phyloP scores from a whole-genome alignment of 2,888 invertebrate genomes.

The Agrochola circellaris region DNA sequence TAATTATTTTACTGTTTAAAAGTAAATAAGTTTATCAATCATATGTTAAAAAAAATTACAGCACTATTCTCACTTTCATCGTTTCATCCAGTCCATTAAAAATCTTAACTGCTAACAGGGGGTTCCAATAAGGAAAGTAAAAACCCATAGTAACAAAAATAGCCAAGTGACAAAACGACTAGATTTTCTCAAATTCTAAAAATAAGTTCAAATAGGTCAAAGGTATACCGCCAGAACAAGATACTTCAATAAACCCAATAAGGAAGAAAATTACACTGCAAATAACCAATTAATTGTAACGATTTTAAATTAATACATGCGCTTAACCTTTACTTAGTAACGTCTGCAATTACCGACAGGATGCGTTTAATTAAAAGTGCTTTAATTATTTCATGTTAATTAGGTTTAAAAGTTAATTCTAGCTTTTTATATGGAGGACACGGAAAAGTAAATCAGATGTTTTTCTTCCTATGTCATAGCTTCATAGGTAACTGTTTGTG shows the following conservation, averaged over 20 bases:
- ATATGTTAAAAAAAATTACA: not conserved
- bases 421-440: slow-evolving; percentile 1
- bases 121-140: not conserved
- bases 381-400: slow-evolving; percentile 57
- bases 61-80: not conserved
- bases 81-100: not conserved
- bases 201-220: slow-evolving; percentile 9
- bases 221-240: not conserved
- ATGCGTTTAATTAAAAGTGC: slow-evolving; percentile 42
- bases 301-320: slow-evolving; percentile 44
- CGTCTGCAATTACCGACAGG: slow-evolving; percentile 36
- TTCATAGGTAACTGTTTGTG: not conserved
- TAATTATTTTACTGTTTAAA: too few species aligned
- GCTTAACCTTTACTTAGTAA: slow-evolving; percentile 52
- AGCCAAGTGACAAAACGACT: accelerated
- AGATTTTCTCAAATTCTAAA: too few species aligned
- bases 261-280: slow-evolving; percentile 48
- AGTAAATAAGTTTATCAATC: not conserved
- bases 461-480: not conserved
- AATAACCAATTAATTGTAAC: slow-evolving; percentile 51
- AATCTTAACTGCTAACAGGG: not conserved
- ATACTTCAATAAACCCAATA: slow-evolving; percentile 46
- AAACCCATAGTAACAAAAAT: not conserved
- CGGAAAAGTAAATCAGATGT: slow-evolving; percentile 1
- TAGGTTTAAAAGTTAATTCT: slow-evolving; percentile 29